Base-by-base conservation (phyloP, 2,113 vertebrate genomes). In the Irena cyanogastra region DNA sequence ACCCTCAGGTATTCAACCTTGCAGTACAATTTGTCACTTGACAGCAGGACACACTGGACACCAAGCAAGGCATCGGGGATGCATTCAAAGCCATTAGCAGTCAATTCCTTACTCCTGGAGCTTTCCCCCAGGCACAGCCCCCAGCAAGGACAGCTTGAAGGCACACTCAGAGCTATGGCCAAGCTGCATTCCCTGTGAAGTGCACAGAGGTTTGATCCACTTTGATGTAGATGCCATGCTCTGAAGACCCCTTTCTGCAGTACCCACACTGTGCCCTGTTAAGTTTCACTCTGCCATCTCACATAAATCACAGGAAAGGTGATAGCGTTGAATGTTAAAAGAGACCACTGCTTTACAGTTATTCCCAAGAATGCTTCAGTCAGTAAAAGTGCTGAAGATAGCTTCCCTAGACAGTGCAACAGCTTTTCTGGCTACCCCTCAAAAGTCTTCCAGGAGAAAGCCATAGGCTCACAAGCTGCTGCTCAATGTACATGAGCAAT, bases 21-120 rank as follows among this genome's bases (percentile, higher is more conserved):
- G 19, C 54, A 83, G 64, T 35, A 57, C 28, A 20, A 1, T 63
- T 66, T 78, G 37, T 60, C 50, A 26, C 30, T 27, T 11, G 53
- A 11, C 45, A 78, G 71, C 63, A 61, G 7, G 11, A 39, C 24
- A 65, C 39, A 23, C 20, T 21, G 53, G 50, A 42, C 47, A 39
- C 16, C 35, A 17, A 49, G 28, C 16, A 45, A 24, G 41, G 28
- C 11, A 21, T 23, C 0, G 0, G 9, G 30, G 1, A 4, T 28
- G 44, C 28, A 16, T 18, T 77, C 71, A 39, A 53, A 52, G 70
- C 53, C 63, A 45, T 16, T 52, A 59, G 45, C 44, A 72, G 20
- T 5, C 63, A 54, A 1, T 20, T 57, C 56, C 42, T 56, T 15
- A 10, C 24, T 59, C 63, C 59, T 80, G 54, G 37, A 61, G 16